A percentile compares a stretch with the other conserved stretches of the same genome.
Conservation (phyloP, 2,113 vertebrate species). For the Gulo gulo region DNA sequence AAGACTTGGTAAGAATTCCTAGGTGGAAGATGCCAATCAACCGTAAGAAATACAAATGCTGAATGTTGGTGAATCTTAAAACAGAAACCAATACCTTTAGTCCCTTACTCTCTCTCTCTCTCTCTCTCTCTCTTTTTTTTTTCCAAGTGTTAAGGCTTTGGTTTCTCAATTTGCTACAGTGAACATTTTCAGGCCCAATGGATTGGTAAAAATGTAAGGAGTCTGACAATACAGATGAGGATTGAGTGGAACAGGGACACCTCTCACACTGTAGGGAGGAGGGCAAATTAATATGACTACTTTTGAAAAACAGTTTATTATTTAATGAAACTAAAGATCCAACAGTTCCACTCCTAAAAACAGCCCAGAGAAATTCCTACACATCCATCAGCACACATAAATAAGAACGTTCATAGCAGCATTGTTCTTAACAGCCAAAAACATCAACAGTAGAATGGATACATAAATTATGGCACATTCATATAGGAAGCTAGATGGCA, state of each 20-base stretch:
- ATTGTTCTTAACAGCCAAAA: background rate
- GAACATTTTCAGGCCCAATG: background rate
- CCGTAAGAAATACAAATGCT: conserved; percentile 25
- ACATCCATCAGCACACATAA: background rate
- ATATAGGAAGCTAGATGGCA: background rate
- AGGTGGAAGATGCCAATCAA: background rate
- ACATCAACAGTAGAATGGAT: background rate
- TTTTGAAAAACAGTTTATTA: background rate
- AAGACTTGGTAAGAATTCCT: background rate
- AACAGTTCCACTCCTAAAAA: background rate
- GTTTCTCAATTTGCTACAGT: conserved; percentile 25
- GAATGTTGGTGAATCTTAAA: conserved; percentile 1
- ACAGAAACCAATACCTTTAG: background rate
- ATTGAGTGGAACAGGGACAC: background rate
- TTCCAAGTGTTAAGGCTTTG: conserved; percentile 5
- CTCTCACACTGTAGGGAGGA: background rate
- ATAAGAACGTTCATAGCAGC: background rate
- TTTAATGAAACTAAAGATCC: conserved; percentile 21
- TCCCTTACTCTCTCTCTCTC: background rate
- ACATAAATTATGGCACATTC: background rate
- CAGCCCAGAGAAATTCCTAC: background rate
- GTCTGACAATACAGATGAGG: background rate
- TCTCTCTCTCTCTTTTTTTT: background rate
- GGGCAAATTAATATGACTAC: background rate
- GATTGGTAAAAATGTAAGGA: background rate